phyloP scores from a whole-genome alignment of 2,888 invertebrate genomes.

The Ecdyonurus torrentis region DNA sequence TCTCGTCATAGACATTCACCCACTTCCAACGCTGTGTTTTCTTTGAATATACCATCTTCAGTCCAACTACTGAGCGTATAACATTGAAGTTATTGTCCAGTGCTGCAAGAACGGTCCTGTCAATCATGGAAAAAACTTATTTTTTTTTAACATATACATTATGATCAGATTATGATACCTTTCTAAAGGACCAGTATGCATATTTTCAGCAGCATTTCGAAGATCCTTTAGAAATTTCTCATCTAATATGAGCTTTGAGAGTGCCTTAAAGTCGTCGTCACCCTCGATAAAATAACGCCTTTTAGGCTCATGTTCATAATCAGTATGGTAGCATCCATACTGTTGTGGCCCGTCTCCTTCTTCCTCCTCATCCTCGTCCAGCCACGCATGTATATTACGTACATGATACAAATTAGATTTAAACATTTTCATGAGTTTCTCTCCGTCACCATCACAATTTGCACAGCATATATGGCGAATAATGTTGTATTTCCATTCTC shows the following conservation, averaged over 20 bases:
- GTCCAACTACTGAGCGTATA: neutral
- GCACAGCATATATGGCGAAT: neutral
- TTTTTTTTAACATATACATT: neutral
- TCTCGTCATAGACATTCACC: neutral
- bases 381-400: neutral
- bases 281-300: neutral
- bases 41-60: neutral
- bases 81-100: neutral
- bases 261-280: neutral
- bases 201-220: neutral
- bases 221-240: neutral
- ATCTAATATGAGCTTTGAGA: neutral
- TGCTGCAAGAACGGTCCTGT: neutral
- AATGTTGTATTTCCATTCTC: neutral
- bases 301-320: neutral
- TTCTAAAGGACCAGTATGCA: neutral
- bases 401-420: neutral
- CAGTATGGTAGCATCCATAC: neutral
- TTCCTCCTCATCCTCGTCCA: too few relatives aligned
- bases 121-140: neutral
- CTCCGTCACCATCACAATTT: neutral
- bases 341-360: neutral
- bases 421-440: neutral
- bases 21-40: neutral
- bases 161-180: neutral